Base-by-base conservation (phyloP, 2,888 invertebrate species). In the Rhaphigaster nebulosa region DNA sequence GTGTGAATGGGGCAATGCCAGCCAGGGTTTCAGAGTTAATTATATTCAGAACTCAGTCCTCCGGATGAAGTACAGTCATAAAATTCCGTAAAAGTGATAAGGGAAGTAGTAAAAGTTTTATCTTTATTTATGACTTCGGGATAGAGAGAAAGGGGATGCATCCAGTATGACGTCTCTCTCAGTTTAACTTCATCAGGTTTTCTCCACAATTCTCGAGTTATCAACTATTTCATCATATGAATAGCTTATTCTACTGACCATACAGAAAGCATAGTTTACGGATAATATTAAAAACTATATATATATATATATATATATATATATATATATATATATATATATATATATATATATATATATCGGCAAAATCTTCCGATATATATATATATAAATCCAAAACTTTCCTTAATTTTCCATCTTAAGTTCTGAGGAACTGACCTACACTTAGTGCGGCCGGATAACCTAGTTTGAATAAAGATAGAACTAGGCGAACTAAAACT, bases 21-120 rank as follows among this genome's bases (percentile, higher is more conserved):
- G 3, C 13, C 65, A 65, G 34, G 18, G 5, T 4, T 76, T 4
- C 15, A 15, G 38, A 76, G 76, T 38, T 38, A 45, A 80, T 80
- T 80, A 80, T 80, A 38, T 80, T 41, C 26, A 41, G 26, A 41
- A 38, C 26, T 41, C n/a, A n/a, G 45, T 6, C 15, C 34, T n/a
- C 45, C 13, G n/a, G 45, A 50, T 26, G 45, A n/a, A 50, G 84
- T 15, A 20, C 26, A 41, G 84, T 18, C n/a, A 45, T 84, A 84
- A 84, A 84, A 45, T 45, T 84, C 45, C 20, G 12, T 50, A 84
- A 84, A 84, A 84, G 84, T 84, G 84, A 84, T 84, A 84, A 84
- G 45, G 45, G 38, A 50, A 84, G 84, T n/a, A 45, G 45, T 84
- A 84, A 84, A 84, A 84, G 45, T 84, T 84, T 50, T 80, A 80